These are phyloP conservation scores for Lates calcarifer DNA, from an alignment of 2,113 vertebrate genomes.

Conservation along the genomic window DNA sequence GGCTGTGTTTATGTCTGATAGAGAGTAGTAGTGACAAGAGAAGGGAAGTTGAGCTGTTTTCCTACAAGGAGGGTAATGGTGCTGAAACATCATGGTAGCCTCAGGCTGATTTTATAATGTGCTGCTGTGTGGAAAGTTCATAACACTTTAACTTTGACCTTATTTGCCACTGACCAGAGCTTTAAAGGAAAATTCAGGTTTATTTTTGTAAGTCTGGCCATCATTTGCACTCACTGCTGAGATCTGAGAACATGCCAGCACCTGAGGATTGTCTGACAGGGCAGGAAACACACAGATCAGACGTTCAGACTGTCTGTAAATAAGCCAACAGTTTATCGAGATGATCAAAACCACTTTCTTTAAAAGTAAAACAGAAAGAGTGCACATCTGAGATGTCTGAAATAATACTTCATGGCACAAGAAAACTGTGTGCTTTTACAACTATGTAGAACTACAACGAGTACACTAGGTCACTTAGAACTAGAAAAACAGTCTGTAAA, in stretches of 20 bases:
- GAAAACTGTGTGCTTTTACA: background rate
- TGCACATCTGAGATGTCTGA: background rate
- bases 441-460: background rate
- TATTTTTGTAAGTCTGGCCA: background rate
- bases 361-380: background rate
- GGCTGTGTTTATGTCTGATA: conserved; percentile 41
- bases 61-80: background rate
- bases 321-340: background rate
- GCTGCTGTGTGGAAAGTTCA: background rate
- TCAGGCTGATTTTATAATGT: too few relatives aligned
- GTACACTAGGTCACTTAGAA: background rate
- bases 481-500: background rate
- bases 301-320: background rate
- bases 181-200: background rate
- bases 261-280: background rate
- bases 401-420: background rate
- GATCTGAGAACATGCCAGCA: background rate
- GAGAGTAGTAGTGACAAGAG: conserved; percentile 7
- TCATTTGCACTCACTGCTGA: background rate
- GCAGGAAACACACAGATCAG: background rate
- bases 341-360: background rate
- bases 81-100: background rate
- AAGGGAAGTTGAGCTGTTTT: conserved; percentile 12
- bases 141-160: background rate
- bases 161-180: background rate